A percentile compares a stretch with the other conserved stretches of the same genome.
phyloP scores from a whole-genome alignment of 2,888 invertebrate genomes.

The Conus canariensis region DNA sequence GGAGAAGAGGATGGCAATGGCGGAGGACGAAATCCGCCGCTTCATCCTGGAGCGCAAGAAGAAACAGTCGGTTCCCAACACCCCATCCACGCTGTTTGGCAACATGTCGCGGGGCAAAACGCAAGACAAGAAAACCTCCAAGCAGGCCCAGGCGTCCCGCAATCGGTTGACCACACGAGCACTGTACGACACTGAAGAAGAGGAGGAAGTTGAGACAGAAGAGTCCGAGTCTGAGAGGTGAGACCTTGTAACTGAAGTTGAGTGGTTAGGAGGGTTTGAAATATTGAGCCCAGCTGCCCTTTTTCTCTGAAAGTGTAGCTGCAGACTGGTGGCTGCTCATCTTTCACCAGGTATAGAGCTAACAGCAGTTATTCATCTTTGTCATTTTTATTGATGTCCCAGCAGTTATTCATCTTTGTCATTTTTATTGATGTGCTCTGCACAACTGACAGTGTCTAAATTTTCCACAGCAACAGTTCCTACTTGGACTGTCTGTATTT shows the following conservation, averaged over 20 bases:
- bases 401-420: too few species aligned
- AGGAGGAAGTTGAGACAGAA: slow-evolving; percentile 53
- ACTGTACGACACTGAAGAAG: slow-evolving; percentile 78
- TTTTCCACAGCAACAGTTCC: too few species aligned
- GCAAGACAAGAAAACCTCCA: slow-evolving; percentile 1
- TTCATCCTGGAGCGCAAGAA: slow-evolving; percentile 71
- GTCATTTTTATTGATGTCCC: too few species aligned
- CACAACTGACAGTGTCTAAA: too few species aligned
- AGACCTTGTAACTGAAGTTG: background rate
- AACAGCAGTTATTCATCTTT: too few species aligned
- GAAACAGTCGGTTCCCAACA: slow-evolving; percentile 59
- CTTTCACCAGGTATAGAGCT: too few species aligned
- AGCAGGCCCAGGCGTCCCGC: slow-evolving; percentile 55
- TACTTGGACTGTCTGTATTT: too few species aligned
- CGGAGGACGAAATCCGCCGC: slow-evolving; percentile 71
- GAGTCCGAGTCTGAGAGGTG: slow-evolving; percentile 29
- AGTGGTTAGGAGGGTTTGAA: too few species aligned
- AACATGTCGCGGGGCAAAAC: slow-evolving; percentile 31
- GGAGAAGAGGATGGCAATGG: slow-evolving; percentile 60
- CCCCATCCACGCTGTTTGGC: slow-evolving; percentile 40
- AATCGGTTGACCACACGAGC: slow-evolving; percentile 76
- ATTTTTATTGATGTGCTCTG: too few species aligned
- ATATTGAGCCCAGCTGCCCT: too few species aligned
- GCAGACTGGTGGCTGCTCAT: too few species aligned
- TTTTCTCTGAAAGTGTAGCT: too few species aligned